These are phyloP conservation scores for Meda fulgida DNA, from an alignment of 2,797 vertebrate genomes.

Conservation along the genomic window DNA sequence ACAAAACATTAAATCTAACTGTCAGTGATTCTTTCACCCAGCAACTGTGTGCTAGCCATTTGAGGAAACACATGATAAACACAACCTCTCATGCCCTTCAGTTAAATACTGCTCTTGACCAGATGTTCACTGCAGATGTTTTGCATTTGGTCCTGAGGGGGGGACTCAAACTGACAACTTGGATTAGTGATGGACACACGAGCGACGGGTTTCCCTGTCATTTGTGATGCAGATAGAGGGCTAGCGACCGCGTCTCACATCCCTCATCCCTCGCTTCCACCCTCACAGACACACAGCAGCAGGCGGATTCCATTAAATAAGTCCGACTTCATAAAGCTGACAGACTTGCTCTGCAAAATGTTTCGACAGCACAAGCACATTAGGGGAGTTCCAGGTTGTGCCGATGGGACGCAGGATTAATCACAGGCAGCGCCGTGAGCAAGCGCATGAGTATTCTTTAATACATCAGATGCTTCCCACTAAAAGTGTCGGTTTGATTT, in stretches of 20 bases:
- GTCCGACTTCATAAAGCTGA: constrained; percentile 74
- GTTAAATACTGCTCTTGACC: constrained; percentile 30
- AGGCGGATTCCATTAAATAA: constrained; percentile 63
- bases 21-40: background rate
- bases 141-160: constrained; percentile 71
- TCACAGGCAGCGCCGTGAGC: constrained; percentile 34
- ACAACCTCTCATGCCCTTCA: background rate
- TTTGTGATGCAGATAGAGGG: constrained; percentile 72
- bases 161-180: constrained; percentile 74
- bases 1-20: background rate
- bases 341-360: constrained; percentile 64
- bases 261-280: constrained; percentile 69
- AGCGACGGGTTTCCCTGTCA: constrained; percentile 71
- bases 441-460: constrained; percentile 41
- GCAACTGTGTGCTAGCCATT: background rate
- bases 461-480: constrained; percentile 52
- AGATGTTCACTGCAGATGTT: constrained; percentile 75
- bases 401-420: constrained; percentile 52
- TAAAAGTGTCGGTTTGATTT: constrained; percentile 57
- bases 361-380: constrained; percentile 33
- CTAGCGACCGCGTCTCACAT: constrained; percentile 76
- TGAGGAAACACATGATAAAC: constrained; percentile 21
- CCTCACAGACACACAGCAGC: constrained; percentile 41
- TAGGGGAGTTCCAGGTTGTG: constrained; percentile 61
- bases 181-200: constrained; percentile 72